Base-by-base conservation (phyloP, 1,140 invertebrate species). In the Drosophila rhopaloa region DNA sequence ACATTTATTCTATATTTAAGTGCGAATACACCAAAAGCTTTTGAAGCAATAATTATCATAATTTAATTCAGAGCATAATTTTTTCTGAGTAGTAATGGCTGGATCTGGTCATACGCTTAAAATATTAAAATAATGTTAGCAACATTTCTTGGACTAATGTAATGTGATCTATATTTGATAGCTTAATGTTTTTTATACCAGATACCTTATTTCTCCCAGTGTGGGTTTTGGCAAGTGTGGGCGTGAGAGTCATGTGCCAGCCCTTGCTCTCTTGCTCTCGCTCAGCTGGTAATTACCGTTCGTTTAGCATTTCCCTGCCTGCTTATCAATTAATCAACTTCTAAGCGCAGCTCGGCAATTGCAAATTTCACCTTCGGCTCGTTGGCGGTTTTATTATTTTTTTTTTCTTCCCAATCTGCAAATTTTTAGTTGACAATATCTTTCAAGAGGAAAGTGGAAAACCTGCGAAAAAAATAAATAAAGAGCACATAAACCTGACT, bases 281-380 rank as follows among this genome's bases (percentile, higher is more conserved):
- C 61, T 38, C 60, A 44, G 47, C 38, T 51, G 60, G 8, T 63
- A 51, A 47, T 83, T 78, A 62, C 58, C 63, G 50, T 61, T 83
- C 58, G 53, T 67, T 79, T 74, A 61, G 65, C 60, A 50, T 48
- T 74, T 75, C 54, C 65, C 56, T 41, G 76, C 70, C 68, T 44
- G 57, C 55, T 68, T 88, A 76, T 88, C 71, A 85, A 81, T 85
- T 85, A 86, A 81, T 78, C 77, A 53, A 67, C 59, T 58, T 60
- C 62, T 58, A 57, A 55, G 47, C 11, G 16, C 58, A 19, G 66
- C 55, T 61, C 61, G 61, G 55, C 27, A 46, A 79, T 47, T 85
- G 81, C 81, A 76, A 55, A 68, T 73, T 60, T 43, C 38, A 73
- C 62, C 67, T 74, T 78, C 58, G 75, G 57, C 57, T 57, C 16